A percentile compares a stretch with the other conserved stretches of the same genome.
Evolutionary conservation across 2,797 vertebrate species (phyloP).

Genomic region (Moxostoma hubbsi): DNA sequence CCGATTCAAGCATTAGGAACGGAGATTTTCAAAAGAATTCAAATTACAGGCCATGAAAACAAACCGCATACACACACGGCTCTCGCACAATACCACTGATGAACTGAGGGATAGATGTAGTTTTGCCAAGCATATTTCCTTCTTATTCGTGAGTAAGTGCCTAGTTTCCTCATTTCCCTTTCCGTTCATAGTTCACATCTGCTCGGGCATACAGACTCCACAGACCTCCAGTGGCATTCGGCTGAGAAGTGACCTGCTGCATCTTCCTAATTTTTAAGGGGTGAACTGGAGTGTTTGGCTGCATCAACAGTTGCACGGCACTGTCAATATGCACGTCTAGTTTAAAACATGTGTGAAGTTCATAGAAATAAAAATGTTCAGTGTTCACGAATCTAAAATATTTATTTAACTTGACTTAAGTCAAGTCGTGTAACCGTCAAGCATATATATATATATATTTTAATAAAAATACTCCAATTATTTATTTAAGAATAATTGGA

Average conservation of each 20-base stretch:
- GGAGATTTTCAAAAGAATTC: conserved; percentile 39
- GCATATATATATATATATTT: no score
- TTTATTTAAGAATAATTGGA: no score
- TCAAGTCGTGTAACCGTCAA: no score
- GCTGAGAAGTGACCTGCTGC: conserved; percentile 10
- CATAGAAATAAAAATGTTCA: no score
- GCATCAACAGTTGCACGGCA: not conserved
- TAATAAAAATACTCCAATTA: no score
- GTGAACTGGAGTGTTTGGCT: not conserved
- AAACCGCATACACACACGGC: conserved; percentile 19
- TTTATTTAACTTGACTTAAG: no score
- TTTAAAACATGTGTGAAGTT: not conserved
- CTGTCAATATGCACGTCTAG: not conserved
- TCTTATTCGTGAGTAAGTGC: conserved; percentile 19
- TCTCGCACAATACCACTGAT: conserved; percentile 28
- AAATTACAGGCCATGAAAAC: conserved; percentile 37
- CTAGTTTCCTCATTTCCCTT: conserved; percentile 9
- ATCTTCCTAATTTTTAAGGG: not conserved
- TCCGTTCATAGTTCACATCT: conserved; percentile 1
- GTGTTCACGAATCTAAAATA: no score
- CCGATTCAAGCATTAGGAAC: conserved; percentile 38
- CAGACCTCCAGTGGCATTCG: conserved; percentile 12
- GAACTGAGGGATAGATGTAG: conserved; percentile 7
- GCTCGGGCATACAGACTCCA: conserved; percentile 6
- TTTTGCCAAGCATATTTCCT: conserved; percentile 35